Conservation (phyloP, 2,888 invertebrate genomes). For the Altica lythri region DNA sequence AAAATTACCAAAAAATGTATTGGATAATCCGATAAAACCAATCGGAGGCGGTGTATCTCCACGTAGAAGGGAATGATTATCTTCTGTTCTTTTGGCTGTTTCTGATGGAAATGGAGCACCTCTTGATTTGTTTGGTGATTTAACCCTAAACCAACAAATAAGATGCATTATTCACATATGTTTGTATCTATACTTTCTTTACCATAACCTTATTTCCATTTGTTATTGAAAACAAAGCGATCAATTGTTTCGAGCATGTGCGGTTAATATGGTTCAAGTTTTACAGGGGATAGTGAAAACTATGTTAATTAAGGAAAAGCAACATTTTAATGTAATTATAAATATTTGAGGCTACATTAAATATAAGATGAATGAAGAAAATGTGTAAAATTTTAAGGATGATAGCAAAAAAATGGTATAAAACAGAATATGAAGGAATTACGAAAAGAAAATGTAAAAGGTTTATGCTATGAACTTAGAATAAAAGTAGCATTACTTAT, state of each 20-base stretch:
- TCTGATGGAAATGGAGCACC: constrained; percentile 52
- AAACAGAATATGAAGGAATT: too few species aligned
- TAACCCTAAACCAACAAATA: constrained; percentile 48
- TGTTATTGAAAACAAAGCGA: constrained; percentile 9
- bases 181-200: neutral
- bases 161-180: constrained; percentile 25
- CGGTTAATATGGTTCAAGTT: constrained; percentile 1
- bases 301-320: neutral
- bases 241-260: constrained; percentile 31
- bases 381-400: too few species aligned
- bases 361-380: too few species aligned
- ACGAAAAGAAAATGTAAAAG: too few species aligned
- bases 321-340: neutral
- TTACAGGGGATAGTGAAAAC: neutral
- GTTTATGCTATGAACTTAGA: too few species aligned
- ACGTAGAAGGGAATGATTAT: constrained; percentile 69
- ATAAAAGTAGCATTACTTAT: too few species aligned
- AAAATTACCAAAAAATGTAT: constrained; percentile 82
- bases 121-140: constrained; percentile 53
- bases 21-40: constrained; percentile 43
- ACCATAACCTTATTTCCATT: constrained; percentile 12
- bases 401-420: too few species aligned
- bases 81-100: constrained; percentile 65
- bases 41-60: constrained; percentile 45
- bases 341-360: too few species aligned